Evolutionary conservation across 2,797 vertebrate species (phyloP), one percentile per base, ranked within the genome.

Genomic region (Lepidocolaptes lacrymiger): DNA sequence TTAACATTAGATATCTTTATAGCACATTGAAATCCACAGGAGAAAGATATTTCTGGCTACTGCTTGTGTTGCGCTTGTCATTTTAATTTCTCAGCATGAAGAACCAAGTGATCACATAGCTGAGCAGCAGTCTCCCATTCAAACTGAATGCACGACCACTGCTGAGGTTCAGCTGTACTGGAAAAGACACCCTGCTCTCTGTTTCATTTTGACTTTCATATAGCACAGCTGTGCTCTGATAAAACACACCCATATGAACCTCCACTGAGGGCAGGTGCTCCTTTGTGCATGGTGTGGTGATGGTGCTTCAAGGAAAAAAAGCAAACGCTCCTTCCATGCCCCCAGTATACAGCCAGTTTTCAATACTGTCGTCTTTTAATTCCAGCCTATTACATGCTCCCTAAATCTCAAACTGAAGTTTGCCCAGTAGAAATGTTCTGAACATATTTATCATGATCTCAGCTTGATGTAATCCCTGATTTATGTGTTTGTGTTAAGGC

Each of bases 391-490:
- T 94, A 75, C 55, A 89, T 54, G 67, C 39, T 82, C 71, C 56
- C 69, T 85, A 67, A 96, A 94, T 91, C 75, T 93, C 82, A 80
- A 16, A 91, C 74, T 89, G 91, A 95, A 91, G 73, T 95, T 96
- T 96, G 78, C 77, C 86, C 88, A 74, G 74, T 81, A 95, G 91
- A 85, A 96, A 95, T 91, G 91, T 85, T 96, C 79, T 10, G 92
- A 91, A 96, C 81, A 46, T 96, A 97, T 97, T 97, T 97, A 89
- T 97, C 97, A 96, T 88, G 67, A 94, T 95, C 95, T 93, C 84
- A 85, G 81, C 64, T 95, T 95, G 95, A 97, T 92, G 87, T 91
- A 91, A 87, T 88, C 85, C 76, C 88, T 97, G 96, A 97, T 97
- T 97, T 97, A 97, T 96, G 87, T 91, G 89, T 93, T 94, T 85